phyloP scores from a whole-genome alignment of 2,113 vertebrate genomes.

The Lutjanus erythropterus region DNA sequence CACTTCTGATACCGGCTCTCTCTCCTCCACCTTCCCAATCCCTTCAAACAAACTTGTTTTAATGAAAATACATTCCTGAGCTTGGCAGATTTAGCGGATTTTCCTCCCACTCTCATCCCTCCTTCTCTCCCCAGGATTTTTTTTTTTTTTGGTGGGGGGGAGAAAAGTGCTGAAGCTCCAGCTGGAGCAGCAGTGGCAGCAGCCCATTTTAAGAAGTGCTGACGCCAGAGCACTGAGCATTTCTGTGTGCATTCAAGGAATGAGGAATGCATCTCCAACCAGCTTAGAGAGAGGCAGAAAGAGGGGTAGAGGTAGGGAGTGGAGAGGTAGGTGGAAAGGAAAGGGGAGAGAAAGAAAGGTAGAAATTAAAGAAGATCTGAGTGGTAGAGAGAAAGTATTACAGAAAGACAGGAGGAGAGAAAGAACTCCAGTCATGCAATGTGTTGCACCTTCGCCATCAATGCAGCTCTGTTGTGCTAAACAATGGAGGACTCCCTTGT shows the following conservation, averaged over 20 bases:
- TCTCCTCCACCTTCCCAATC: slow-evolving; percentile 67
- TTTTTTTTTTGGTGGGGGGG: not conserved
- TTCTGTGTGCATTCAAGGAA: slow-evolving; percentile 78
- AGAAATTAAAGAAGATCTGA: not conserved
- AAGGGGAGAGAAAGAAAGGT: not conserved
- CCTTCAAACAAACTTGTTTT: slow-evolving; percentile 81
- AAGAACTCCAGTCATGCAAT: not conserved
- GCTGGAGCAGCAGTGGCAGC: slow-evolving; percentile 52
- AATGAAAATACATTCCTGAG: slow-evolving; percentile 82
- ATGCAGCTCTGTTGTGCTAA: not conserved
- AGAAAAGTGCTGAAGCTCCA: slow-evolving; percentile 30
- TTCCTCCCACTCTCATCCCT: slow-evolving; percentile 63
- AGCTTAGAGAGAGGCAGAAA: slow-evolving; percentile 59
- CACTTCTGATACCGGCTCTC: slow-evolving; percentile 62
- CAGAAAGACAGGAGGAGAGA: not conserved
- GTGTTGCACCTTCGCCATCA: not conserved
- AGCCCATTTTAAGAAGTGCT: slow-evolving; percentile 81
- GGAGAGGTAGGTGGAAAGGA: not conserved
- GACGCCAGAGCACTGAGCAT: slow-evolving; percentile 70
- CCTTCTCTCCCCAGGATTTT: slow-evolving; percentile 52
- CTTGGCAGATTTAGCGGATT: slow-evolving; percentile 77
- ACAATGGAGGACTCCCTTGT: not conserved
- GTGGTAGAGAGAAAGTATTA: not conserved
- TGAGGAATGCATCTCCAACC: slow-evolving; percentile 65
- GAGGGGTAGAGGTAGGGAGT: not conserved